Percentiles rank a stretch among this genome's conserved stretches.
These are phyloP conservation scores for Andrena praecox DNA, from an alignment of 2,888 invertebrate species.

Conservation along the genomic window DNA sequence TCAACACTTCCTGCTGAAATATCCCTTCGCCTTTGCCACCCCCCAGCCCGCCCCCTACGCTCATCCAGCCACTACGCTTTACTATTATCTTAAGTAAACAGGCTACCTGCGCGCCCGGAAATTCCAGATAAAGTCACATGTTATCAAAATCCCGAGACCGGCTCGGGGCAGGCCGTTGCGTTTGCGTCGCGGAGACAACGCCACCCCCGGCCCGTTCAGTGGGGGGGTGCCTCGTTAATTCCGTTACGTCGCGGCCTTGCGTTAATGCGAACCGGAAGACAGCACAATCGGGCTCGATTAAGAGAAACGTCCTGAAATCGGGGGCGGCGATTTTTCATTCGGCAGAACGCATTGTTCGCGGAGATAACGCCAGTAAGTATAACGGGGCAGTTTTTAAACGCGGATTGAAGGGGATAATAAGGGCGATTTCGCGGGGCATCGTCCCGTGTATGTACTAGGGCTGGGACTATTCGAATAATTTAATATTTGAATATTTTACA, in stretches of 20 bases:
- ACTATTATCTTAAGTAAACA: conserved; percentile 83
- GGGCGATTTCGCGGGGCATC: no score
- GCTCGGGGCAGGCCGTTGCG: conserved; percentile 50
- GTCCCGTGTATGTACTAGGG: no score
- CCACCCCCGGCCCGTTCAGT: neutral
- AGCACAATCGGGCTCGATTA: conserved; percentile 54
- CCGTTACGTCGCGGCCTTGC: conserved; percentile 72
- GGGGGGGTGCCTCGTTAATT: conserved; percentile 69
- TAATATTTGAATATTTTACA: no score
- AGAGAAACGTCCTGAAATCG: conserved; percentile 14
- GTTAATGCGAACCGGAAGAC: conserved; percentile 56
- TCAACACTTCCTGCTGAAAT: conserved; percentile 71
- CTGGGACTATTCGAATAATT: no score
- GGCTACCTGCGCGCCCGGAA: conserved; percentile 80
- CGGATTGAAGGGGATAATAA: no score
- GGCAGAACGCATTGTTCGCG: neutral
- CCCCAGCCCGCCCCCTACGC: conserved; percentile 58
- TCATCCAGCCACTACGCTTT: conserved; percentile 72
- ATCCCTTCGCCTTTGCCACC: conserved; percentile 61
- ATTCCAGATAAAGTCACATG: conserved; percentile 82
- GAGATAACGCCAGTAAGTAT: neutral
- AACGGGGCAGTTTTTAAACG: no score
- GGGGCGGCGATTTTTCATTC: conserved; percentile 16
- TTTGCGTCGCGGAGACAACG: conserved; percentile 40
- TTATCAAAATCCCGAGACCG: conserved; percentile 80